These are phyloP conservation scores for Notiomystis cincta DNA, from an alignment of 2,113 vertebrate species.

Conservation along the genomic window DNA sequence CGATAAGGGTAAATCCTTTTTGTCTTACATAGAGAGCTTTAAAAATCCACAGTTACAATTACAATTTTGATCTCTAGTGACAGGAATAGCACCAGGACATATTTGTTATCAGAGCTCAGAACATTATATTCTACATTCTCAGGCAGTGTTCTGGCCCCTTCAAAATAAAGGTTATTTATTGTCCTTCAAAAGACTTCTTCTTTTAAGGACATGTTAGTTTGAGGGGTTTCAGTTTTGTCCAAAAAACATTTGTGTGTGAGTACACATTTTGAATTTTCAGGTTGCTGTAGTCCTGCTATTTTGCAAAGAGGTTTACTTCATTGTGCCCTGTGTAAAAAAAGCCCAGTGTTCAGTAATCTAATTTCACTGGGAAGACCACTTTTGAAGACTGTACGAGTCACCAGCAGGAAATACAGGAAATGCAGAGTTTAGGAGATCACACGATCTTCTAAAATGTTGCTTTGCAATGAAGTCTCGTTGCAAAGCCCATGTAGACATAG, in stretches of 20 bases:
- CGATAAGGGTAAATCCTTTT: constrained; percentile 30
- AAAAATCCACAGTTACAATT: constrained; percentile 48
- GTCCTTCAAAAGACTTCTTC: constrained; percentile 22
- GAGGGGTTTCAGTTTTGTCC: not conserved
- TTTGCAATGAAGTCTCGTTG: not conserved
- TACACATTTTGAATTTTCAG: not conserved
- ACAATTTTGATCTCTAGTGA: constrained; percentile 41
- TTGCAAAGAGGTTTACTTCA: not conserved
- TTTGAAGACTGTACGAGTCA: not conserved
- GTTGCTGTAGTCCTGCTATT: not conserved
- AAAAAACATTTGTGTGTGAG: not conserved
- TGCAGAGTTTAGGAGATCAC: not conserved
- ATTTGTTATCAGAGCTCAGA: constrained; percentile 56
- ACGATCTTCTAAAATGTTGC: not conserved
- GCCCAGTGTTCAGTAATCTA: not conserved
- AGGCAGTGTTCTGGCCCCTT: not conserved
- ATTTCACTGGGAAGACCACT: not conserved
- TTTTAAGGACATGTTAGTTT: constrained; percentile 22
- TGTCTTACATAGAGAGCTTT: constrained; percentile 35
- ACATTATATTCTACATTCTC: constrained; percentile 53
- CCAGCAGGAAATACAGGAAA: not conserved
- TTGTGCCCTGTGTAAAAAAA: not conserved
- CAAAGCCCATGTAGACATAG: not conserved
- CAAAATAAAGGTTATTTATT: constrained; percentile 53
- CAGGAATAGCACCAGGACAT: constrained; percentile 58